Conservation (phyloP, 2,888 invertebrate genomes). For the Sepiola atlantica region DNA sequence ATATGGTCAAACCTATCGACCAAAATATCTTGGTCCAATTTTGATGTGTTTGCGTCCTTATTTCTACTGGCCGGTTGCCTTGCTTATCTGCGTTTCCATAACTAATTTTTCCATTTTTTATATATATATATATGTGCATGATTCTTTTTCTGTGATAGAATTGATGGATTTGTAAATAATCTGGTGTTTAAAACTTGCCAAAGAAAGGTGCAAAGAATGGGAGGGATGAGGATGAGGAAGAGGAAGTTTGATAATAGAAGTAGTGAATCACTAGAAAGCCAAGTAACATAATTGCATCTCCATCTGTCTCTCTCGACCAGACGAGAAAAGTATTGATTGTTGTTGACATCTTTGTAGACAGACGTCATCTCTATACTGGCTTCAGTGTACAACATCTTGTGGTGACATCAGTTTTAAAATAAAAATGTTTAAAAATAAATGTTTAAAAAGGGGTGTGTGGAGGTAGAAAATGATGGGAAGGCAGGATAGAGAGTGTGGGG, state of each 20-base stretch:
- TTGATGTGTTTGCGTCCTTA: too few species aligned
- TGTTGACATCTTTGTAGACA: background rate
- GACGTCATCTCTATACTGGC: slow-evolving; percentile 11
- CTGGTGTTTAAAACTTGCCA: background rate
- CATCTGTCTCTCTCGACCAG: background rate
- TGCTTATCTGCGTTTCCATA: background rate
- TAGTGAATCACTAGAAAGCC: background rate
- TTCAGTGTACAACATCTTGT: background rate
- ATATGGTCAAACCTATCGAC: too few species aligned
- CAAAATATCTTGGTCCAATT: too few species aligned
- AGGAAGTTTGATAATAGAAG: background rate
- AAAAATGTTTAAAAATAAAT: background rate
- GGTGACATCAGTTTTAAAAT: slow-evolving; percentile 9
- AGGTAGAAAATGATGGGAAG: background rate
- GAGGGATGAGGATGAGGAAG: background rate
- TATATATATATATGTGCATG: background rate
- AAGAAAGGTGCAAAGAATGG: background rate
- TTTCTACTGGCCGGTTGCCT: too few species aligned
- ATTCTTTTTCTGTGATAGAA: background rate
- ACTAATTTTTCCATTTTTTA: background rate
- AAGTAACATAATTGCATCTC: background rate
- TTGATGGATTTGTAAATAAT: slow-evolving; percentile 20
- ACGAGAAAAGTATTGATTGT: background rate
- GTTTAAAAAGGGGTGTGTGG: background rate
- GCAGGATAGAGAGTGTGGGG: background rate